Percentiles rank a stretch among this genome's conserved stretches.
Conservation (phyloP, 2,113 vertebrate species). For the Spea bombifrons region DNA sequence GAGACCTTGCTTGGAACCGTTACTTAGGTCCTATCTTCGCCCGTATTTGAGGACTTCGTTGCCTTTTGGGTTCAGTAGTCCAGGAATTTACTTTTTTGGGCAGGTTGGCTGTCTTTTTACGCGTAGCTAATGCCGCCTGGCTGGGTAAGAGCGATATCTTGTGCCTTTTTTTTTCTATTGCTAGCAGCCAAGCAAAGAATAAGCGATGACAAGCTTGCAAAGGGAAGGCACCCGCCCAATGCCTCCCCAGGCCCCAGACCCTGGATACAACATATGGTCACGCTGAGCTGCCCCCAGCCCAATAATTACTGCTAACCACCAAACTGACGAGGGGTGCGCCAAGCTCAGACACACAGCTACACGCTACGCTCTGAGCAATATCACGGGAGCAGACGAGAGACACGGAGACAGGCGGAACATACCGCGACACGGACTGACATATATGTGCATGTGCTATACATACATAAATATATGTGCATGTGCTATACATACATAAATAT, state of each 20-base stretch:
- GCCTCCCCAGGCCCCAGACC: conserved; percentile 56
- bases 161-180: conserved; percentile 30
- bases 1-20: too few species aligned
- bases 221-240: conserved; percentile 60
- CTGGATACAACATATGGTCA: conserved; percentile 69
- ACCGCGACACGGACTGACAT: not conserved
- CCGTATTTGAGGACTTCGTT: not conserved
- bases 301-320: conserved; percentile 61
- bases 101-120: too few species aligned
- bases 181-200: conserved; percentile 69
- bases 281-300: conserved; percentile 65
- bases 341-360: conserved; percentile 36
- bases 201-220: conserved; percentile 68
- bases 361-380: conserved; percentile 34
- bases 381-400: conserved; percentile 1
- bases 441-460: not conserved
- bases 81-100: not conserved
- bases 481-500: too few species aligned
- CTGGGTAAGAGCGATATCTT: conserved; percentile 9
- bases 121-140: not conserved
- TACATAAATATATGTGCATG: too few species aligned
- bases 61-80: not conserved
- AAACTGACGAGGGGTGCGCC: conserved; percentile 47
- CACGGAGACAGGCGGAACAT: not conserved
- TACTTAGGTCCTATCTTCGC: too few species aligned